phyloP scores from a whole-genome alignment of 35 echinoderm and acorn worm genomes.

The Holothuria glaberrima region DNA sequence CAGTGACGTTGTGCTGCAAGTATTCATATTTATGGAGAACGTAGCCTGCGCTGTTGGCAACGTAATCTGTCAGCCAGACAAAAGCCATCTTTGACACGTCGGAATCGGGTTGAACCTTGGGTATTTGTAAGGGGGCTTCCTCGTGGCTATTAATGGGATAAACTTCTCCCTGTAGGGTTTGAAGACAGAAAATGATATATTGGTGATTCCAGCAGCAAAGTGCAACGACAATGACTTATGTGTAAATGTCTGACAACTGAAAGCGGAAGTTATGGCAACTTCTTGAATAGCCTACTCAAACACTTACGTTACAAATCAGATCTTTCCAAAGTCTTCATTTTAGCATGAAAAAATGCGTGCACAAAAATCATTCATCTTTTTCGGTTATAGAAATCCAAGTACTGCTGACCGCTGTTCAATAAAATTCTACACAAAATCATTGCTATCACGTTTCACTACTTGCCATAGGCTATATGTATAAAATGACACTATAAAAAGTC shows the following conservation, averaged over 20 bases:
- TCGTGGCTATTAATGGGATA: not conserved
- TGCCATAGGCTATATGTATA: too few species aligned
- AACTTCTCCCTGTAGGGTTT: not conserved
- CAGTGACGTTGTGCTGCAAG: not conserved
- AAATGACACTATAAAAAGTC: too few species aligned
- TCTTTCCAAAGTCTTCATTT: not conserved
- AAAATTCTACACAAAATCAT: too few species aligned
- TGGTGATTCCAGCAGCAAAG: not conserved
- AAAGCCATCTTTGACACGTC: not conserved
- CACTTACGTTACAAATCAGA: not conserved
- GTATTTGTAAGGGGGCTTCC: not conserved
- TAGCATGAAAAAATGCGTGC: not conserved
- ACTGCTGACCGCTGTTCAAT: too few species aligned
- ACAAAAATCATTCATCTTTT: not conserved
- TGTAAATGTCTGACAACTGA: not conserved
- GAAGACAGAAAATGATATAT: not conserved
- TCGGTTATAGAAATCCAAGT: too few species aligned
- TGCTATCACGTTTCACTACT: too few species aligned
- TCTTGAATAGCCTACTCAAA: not conserved
- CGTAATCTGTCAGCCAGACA: constrained; percentile 27
- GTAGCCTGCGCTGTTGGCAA: constrained; percentile 22
- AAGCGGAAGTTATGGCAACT: not conserved
- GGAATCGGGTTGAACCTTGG: not conserved
- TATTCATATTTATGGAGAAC: not conserved
- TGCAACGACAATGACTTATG: not conserved